A percentile compares a stretch with the other conserved stretches of the same genome.
Conservation (phyloP, 2,113 vertebrate genomes). For the Accipiter cooperii region DNA sequence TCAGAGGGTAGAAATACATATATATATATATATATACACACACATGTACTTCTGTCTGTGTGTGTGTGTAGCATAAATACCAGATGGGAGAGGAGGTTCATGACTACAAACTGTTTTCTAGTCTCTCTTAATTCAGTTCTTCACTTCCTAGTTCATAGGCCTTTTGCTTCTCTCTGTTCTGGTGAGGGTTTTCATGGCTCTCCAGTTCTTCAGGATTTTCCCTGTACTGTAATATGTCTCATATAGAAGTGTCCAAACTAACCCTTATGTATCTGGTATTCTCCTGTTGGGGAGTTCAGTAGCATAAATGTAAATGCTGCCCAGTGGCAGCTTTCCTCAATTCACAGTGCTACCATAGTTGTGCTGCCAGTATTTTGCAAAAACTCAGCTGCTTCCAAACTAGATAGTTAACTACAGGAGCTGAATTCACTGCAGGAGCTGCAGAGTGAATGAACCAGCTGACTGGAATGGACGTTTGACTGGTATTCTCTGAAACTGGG, state of each 20-base stretch:
- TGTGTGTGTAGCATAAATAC: slow-evolving; percentile 5
- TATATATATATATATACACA: not conserved
- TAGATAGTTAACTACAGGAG: not conserved
- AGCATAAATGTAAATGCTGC: not conserved
- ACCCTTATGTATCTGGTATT: fast-evolving
- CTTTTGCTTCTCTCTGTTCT: not conserved
- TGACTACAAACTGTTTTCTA: not conserved
- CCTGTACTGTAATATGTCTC: fast-evolving
- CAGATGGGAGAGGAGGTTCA: not conserved
- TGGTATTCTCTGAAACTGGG: not conserved
- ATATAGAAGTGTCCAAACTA: fast-evolving
- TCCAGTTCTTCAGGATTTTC: not conserved
- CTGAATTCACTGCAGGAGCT: not conserved
- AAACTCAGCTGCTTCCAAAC: not conserved
- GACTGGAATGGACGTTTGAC: not conserved
- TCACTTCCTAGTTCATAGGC: not conserved
- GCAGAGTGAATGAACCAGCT: not conserved
- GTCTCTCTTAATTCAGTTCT: not conserved
- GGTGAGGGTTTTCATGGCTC: not conserved
- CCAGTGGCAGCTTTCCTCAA: not conserved
- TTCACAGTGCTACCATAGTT: not conserved
- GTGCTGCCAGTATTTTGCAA: not conserved
- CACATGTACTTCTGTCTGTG: not conserved
- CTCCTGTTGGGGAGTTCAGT: not conserved
- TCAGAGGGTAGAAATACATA: not conserved